Evolutionary conservation across 2,797 vertebrate genomes (phyloP).

Genomic region (Coendou prehensilis): DNA sequence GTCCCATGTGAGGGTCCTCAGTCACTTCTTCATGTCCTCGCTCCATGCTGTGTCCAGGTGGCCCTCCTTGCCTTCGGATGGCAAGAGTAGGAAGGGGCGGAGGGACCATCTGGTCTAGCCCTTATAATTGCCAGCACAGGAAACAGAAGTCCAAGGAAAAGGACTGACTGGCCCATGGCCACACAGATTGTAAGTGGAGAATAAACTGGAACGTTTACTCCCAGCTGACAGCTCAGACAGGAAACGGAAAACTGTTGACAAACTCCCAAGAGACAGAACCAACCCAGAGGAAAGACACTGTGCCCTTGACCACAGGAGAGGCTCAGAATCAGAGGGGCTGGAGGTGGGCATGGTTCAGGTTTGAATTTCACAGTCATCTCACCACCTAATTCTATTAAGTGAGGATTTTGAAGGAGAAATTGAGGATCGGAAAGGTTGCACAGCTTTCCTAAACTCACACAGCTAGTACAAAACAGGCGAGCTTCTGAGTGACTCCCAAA

Average conservation of each 20-base stretch:
- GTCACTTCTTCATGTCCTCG: not conserved
- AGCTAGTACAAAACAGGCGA: not conserved
- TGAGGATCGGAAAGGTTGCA: constrained; percentile 16
- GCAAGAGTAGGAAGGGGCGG: constrained; percentile 41
- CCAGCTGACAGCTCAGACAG: constrained; percentile 33
- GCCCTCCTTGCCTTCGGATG: not conserved
- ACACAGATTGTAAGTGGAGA: constrained; percentile 43
- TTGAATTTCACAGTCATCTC: not conserved
- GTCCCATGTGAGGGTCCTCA: not conserved
- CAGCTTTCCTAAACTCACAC: not conserved
- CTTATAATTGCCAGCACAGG: constrained; percentile 29
- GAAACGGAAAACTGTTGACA: constrained; percentile 62
- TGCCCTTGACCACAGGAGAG: not conserved
- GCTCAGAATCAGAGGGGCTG: not conserved
- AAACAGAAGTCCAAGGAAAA: constrained; percentile 53
- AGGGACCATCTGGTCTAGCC: constrained; percentile 35
- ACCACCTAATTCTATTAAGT: not conserved
- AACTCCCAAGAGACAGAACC: not conserved
- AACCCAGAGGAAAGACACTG: not conserved
- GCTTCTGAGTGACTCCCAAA: not conserved
- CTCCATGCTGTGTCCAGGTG: not conserved
- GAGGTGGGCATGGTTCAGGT: not conserved
- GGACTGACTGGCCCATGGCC: constrained; percentile 10
- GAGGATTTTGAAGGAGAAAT: not conserved
- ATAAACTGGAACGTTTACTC: constrained; percentile 20